Evolutionary conservation across 2,888 invertebrate species (phyloP).

Genomic region (Seladonia tumulorum): DNA sequence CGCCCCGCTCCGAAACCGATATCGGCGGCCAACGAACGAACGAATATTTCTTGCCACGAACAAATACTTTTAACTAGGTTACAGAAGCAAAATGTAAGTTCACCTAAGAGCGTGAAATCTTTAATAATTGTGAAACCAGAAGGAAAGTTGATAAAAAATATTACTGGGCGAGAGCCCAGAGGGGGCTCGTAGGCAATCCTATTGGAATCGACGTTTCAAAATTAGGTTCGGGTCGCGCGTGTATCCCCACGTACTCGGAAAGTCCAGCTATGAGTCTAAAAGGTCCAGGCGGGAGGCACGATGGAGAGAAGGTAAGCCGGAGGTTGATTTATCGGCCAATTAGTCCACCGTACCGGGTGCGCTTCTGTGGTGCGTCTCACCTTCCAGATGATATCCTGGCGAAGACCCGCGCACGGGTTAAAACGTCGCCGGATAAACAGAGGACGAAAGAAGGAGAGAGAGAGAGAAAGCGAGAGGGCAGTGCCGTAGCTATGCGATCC

Average conservation of each 20-base stretch:
- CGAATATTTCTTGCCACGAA: background rate
- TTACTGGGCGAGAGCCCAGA: background rate
- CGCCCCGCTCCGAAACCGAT: background rate
- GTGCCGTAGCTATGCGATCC: constrained; percentile 64
- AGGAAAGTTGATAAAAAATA: background rate
- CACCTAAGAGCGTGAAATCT: no score
- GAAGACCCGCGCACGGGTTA: constrained; percentile 68
- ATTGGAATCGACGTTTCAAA: constrained; percentile 49
- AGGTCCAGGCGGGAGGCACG: constrained; percentile 63
- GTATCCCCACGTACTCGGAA: constrained; percentile 61
- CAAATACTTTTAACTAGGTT: background rate
- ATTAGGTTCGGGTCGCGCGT: constrained; percentile 63
- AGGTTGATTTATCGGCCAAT: constrained; percentile 84
- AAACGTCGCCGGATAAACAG: constrained; percentile 53
- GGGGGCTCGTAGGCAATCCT: background rate
- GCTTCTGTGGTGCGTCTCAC: constrained; percentile 82
- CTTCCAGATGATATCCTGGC: constrained; percentile 81
- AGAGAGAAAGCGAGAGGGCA: constrained; percentile 40
- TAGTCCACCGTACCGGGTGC: constrained; percentile 83
- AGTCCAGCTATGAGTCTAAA: constrained; percentile 68
- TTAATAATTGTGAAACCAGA: no score
- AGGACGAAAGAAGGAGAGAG: background rate
- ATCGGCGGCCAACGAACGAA: background rate
- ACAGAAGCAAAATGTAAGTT: no score
- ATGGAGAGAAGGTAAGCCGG: constrained; percentile 78